phyloP scores from a whole-genome alignment of 2,888 invertebrate species.

The Habroteleia sp. region DNA sequence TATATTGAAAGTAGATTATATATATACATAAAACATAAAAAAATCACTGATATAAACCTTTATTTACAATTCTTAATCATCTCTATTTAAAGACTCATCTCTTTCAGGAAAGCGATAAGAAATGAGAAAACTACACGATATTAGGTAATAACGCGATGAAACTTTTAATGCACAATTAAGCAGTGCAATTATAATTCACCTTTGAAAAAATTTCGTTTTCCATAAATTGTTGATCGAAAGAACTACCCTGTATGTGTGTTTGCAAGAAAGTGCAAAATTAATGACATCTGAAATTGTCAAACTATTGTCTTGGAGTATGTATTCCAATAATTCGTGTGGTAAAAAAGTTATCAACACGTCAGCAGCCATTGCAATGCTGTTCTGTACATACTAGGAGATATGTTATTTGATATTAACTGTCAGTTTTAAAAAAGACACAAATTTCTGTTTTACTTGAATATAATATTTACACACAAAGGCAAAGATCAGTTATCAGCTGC shows the following conservation, averaged over 20 bases:
- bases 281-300: slow-evolving; percentile 80
- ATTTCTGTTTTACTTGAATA: too few species aligned
- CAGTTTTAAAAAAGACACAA: too few species aligned
- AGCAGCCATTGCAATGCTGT: slow-evolving; percentile 69
- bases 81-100: background rate
- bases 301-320: slow-evolving; percentile 72
- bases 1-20: too few species aligned
- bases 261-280: slow-evolving; percentile 83
- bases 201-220: slow-evolving; percentile 81
- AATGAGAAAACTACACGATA: slow-evolving; percentile 9
- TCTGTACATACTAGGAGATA: too few species aligned
- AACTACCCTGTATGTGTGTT: slow-evolving; percentile 81
- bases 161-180: too few species aligned
- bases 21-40: too few species aligned
- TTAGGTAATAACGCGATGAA: too few species aligned
- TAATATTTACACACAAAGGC: slow-evolving; percentile 37
- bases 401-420: too few species aligned
- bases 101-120: slow-evolving; percentile 14
- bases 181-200: slow-evolving; percentile 73
- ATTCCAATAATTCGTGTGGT: slow-evolving; percentile 74
- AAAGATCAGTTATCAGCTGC: slow-evolving; percentile 39
- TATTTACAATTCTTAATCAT: too few species aligned
- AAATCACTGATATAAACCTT: too few species aligned
- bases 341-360: slow-evolving; percentile 71
- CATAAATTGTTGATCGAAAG: slow-evolving; percentile 81